Base-by-base conservation (phyloP, 1,140 invertebrate genomes). In the Chironomus striatipennis region DNA sequence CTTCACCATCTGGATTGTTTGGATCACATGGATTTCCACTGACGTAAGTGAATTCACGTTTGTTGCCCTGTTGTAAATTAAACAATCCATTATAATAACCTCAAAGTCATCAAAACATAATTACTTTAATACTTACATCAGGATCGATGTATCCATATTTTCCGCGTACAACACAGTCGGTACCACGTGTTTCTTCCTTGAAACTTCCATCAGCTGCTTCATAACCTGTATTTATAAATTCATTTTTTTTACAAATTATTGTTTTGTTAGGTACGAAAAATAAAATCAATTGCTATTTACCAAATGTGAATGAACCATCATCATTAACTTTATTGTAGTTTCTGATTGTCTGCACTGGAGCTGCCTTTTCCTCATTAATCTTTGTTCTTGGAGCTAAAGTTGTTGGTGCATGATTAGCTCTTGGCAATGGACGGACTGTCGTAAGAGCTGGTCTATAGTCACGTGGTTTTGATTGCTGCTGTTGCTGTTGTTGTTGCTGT, bases 11-110 rank as follows among this genome's bases (percentile, higher is more conserved):
- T 0, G 89, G 88, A 9, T 90, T 90, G 80, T 93, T 93, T 1
- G 91, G 91, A 77, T 94, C 92, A 80, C 92, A 94, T 3, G 92
- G 91, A 79, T 94, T 94, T n/a, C 93, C 93, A n/a, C 92, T 93
- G 1, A 93, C 92, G 80, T 96, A 96, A 1, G 90, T 92, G 80
- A 95, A 94, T 79, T 95, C 91, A 75, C 93, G 82, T 78, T 93
- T 92, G 80, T 94, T 93, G 74, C 94, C 75, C 75, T 42, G 24
- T 42, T 73, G 8, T 73, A 12, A 43, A 34, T 15, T 18, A 24
- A 73, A n/a, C 24, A 73, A 34, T 24, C 5, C 21, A 73, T 73
- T 15, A n/a, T n/a, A n/a, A n/a, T n/a, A 20, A 70, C 2, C 7
- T 18, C 20, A 20, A 21, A 18, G 20, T 18, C 65, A 70, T 70